Conservation (phyloP, 2,113 vertebrate species). For the Nesogale talazaci region DNA sequence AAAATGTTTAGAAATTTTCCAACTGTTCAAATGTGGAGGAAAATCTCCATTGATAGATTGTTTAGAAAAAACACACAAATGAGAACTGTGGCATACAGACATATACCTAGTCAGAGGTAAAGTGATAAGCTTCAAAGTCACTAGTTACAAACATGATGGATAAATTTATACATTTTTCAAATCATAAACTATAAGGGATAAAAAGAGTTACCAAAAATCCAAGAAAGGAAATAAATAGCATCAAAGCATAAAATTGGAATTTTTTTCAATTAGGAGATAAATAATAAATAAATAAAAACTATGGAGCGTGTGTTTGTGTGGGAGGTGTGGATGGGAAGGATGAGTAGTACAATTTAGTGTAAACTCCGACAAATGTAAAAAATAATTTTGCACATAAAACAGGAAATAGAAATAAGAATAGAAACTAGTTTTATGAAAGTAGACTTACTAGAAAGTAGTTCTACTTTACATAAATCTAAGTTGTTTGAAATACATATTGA, state of each 20-base stretch:
- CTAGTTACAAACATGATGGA: background rate
- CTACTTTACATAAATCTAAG: no score
- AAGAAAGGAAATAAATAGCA: background rate
- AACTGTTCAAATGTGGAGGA: no score
- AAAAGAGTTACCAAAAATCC: background rate
- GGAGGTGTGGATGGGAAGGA: background rate
- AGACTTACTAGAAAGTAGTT: no score
- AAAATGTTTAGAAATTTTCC: no score
- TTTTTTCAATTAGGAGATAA: background rate
- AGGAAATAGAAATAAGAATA: background rate
- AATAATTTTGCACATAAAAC: slow-evolving; percentile 10
- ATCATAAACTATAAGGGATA: background rate
- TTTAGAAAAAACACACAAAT: no score
- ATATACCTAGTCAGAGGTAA: background rate
- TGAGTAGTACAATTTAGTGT: background rate
- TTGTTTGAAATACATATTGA: slow-evolving; percentile 1
- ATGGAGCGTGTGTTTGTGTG: background rate
- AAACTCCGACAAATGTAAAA: background rate
- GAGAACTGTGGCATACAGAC: background rate
- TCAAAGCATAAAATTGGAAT: background rate
- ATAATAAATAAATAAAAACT: background rate
- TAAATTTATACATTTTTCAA: background rate
- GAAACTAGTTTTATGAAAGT: no score
- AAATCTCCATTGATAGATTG: no score
- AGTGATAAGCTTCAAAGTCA: background rate